Conservation (phyloP, 2,797 vertebrate genomes). For the Neosalanx taihuensis region DNA sequence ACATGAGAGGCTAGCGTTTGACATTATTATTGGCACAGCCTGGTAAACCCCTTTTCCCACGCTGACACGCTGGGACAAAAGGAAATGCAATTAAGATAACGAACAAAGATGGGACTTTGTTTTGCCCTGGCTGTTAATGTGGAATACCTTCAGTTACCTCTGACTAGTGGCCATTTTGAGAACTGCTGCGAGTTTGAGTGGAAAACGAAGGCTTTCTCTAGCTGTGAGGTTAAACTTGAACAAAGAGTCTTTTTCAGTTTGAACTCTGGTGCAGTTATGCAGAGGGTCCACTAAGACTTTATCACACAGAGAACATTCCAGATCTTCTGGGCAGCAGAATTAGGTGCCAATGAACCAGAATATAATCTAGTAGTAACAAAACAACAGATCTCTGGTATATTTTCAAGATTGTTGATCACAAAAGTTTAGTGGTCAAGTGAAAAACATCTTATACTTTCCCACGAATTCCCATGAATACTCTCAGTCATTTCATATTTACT, state of each 20-base stretch:
- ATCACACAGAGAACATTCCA: neutral
- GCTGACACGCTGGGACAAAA: conserved; percentile 15
- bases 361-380: neutral
- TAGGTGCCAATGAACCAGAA: neutral
- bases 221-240: neutral
- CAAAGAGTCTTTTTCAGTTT: neutral
- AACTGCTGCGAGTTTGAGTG: neutral
- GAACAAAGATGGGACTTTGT: conserved; percentile 59
- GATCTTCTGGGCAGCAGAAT: neutral
- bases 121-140: conserved; percentile 49
- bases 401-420: neutral
- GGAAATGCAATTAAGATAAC: conserved; percentile 68
- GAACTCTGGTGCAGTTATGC: neutral
- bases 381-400: neutral
- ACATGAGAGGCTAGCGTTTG: neutral
- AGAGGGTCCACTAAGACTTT: neutral
- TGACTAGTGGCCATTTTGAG: conserved; percentile 3
- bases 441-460: neutral
- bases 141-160: conserved; percentile 22
- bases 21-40: conserved; percentile 8
- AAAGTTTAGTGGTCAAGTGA: neutral
- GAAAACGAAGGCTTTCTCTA: neutral
- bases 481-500: neutral
- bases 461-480: neutral
- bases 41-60: neutral